These are phyloP conservation scores for Oceanodroma tethys DNA, from an alignment of 2,113 vertebrate species.

Conservation along the genomic window DNA sequence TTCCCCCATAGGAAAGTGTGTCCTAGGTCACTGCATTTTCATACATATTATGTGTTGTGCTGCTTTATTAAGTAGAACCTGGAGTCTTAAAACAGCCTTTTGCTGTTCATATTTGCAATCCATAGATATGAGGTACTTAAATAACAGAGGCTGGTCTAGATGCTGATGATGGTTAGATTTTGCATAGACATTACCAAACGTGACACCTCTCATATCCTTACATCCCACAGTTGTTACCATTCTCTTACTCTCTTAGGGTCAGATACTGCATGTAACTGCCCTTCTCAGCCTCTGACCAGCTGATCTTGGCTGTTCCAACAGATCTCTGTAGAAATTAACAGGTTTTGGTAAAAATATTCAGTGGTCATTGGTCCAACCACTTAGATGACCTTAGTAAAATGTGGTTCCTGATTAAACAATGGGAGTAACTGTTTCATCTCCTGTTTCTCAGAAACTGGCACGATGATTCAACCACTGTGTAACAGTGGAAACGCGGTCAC, in stretches of 20 bases:
- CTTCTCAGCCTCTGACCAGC: neutral
- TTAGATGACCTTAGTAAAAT: neutral
- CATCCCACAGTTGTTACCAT: neutral
- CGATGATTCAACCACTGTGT: neutral
- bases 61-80: neutral
- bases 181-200: neutral
- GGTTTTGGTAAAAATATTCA: neutral
- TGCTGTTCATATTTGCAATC: neutral
- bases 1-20: neutral
- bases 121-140: neutral
- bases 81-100: neutral
- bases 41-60: neutral
- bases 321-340: neutral
- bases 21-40: neutral
- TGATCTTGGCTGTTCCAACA: neutral
- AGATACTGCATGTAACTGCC: neutral
- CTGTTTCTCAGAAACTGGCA: neutral
- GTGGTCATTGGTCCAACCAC: accelerated
- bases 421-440: neutral
- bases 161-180: neutral
- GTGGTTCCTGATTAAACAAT: neutral
- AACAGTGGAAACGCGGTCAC: neutral
- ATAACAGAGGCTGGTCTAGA: neutral
- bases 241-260: neutral
- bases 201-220: neutral